A percentile compares a stretch with the other conserved stretches of the same genome.
These are phyloP conservation scores for Noctua janthina DNA, from an alignment of 2,888 invertebrate genomes.

Conservation along the genomic window DNA sequence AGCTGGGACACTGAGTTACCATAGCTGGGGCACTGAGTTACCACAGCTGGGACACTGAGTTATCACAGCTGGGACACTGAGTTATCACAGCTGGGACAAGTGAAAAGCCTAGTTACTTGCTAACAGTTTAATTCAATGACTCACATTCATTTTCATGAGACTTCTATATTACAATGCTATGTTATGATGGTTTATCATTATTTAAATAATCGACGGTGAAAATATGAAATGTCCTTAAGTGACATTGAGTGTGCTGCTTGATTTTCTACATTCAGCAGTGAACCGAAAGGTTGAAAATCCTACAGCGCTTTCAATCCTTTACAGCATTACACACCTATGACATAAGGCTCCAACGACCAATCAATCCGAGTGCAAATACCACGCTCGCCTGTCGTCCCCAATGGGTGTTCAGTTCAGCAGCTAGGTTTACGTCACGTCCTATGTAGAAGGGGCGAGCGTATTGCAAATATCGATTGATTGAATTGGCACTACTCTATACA, in stretches of 20 bases:
- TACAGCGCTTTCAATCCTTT: not conserved
- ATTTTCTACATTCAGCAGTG: not conserved
- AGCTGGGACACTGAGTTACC: not conserved
- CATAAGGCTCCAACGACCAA: constrained; percentile 34
- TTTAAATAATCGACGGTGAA: not conserved
- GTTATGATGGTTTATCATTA: not conserved
- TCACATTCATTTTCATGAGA: not conserved
- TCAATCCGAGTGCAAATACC: constrained; percentile 5
- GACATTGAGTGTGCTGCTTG: no score
- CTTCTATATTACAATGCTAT: constrained; percentile 19
- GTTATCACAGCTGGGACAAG: not conserved
- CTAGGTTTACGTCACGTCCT: not conserved
- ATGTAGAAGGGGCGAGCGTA: not conserved
- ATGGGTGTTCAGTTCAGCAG: not conserved
- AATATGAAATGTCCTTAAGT: not conserved
- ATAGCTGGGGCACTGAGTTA: not conserved
- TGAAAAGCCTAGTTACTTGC: not conserved
- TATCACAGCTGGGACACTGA: not conserved
- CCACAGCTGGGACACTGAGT: not conserved
- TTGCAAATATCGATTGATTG: constrained; percentile 25
- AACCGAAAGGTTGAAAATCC: not conserved
- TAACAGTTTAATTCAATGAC: constrained; percentile 13
- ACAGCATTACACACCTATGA: not conserved
- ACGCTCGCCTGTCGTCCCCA: not conserved
- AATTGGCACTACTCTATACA: constrained; percentile 14